Conservation (phyloP, 1,140 invertebrate genomes). For the Euglossa dilemma region DNA sequence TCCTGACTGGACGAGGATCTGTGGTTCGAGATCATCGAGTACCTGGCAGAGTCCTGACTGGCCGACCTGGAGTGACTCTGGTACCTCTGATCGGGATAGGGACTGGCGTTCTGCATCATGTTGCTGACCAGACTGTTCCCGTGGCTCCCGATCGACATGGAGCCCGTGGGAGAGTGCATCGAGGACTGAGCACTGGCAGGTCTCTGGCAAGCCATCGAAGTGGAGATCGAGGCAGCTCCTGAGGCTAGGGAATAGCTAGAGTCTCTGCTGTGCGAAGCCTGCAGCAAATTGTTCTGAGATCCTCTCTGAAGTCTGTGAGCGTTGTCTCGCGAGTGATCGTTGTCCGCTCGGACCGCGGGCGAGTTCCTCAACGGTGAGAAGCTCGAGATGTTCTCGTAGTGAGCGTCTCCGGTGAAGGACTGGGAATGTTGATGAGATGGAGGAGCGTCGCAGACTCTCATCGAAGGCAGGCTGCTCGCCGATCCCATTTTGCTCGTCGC, state of each 20-base stretch:
- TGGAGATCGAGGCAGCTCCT: conserved; percentile 45
- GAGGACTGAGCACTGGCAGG: conserved; percentile 66
- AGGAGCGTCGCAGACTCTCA: conserved; percentile 76
- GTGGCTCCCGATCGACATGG: conserved; percentile 27
- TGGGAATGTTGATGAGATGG: conserved; percentile 77
- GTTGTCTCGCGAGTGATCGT: conserved; percentile 45
- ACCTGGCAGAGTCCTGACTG: conserved; percentile 73
- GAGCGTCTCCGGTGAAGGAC: conserved; percentile 78
- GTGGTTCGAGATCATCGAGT: conserved; percentile 69
- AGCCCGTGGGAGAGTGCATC: conserved; percentile 58
- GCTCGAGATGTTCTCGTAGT: conserved; percentile 78
- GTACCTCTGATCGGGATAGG: conserved; percentile 45
- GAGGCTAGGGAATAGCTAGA: conserved; percentile 72
- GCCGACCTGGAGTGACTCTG: conserved; percentile 68
- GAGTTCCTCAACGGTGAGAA: conserved; percentile 73
- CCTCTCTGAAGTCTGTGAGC: conserved; percentile 43
- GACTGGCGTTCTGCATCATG: conserved; percentile 21
- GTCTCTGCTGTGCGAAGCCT: conserved; percentile 69
- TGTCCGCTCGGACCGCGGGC: conserved; percentile 56
- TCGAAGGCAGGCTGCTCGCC: conserved; percentile 78
- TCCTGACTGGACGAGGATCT: conserved; percentile 76
- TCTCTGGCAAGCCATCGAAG: conserved; percentile 58
- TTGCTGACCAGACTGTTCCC: conserved; percentile 12
- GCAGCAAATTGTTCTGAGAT: conserved; percentile 29
- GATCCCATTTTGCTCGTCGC: conserved; percentile 76